Evolutionary conservation across 2,888 invertebrate species (phyloP).

Genomic region (Slavum lentiscoides): DNA sequence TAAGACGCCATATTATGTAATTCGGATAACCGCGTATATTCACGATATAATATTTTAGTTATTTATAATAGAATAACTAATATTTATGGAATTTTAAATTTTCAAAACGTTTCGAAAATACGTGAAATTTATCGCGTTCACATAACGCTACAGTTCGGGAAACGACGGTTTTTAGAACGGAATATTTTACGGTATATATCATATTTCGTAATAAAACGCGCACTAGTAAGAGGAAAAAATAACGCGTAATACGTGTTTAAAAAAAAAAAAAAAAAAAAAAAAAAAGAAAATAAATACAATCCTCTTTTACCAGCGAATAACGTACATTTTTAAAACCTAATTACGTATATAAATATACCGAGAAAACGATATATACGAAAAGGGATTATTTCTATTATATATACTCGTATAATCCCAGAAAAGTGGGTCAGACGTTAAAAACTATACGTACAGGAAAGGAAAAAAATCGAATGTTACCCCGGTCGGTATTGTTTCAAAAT

Average conservation of each 20-base stretch:
- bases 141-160: neutral
- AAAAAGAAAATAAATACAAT: conserved; percentile 33
- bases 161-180: neutral
- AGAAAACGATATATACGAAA: conserved; percentile 13
- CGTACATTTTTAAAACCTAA: conserved; percentile 32
- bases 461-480: neutral
- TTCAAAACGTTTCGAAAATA: too few species aligned
- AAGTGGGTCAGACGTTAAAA: conserved; percentile 31
- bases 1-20: too few species aligned
- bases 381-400: neutral
- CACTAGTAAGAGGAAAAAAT: neutral
- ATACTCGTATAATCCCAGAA: neutral
- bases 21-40: too few species aligned
- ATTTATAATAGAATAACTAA: too few species aligned
- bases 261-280: conserved; percentile 30
- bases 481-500: conserved; percentile 7
- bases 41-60: too few species aligned
- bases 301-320: conserved; percentile 6
- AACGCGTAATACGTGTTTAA: conserved; percentile 20
- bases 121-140: conserved; percentile 1
- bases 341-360: neutral
- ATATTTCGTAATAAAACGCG: conserved; percentile 14
- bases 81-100: too few species aligned
- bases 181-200: conserved; percentile 7
- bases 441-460: neutral